These are phyloP conservation scores for Chrysina gloriosa DNA, from an alignment of 2,888 invertebrate species.

Conservation along the genomic window DNA sequence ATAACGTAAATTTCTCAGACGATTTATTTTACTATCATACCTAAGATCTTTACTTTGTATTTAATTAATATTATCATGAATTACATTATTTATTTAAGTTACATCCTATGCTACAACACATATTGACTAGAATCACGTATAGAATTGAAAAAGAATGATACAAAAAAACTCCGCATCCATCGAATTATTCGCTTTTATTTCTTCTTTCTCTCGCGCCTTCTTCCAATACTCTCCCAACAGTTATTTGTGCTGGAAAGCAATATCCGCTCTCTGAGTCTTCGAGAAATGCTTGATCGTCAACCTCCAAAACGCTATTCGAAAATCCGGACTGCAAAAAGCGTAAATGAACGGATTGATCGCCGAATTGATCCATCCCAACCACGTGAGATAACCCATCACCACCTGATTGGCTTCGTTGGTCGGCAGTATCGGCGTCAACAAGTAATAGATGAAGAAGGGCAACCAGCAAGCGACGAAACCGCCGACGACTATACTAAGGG, in stretches of 20 bases:
- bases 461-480: conserved; percentile 91
- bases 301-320: conserved; percentile 87
- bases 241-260: conserved; percentile 62
- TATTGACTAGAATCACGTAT: conserved; percentile 43
- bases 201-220: neutral
- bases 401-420: conserved; percentile 66
- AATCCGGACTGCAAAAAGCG: conserved; percentile 89
- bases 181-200: neutral
- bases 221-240: neutral
- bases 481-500: conserved; percentile 86
- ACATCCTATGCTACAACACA: conserved; percentile 39
- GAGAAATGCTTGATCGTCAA: conserved; percentile 79
- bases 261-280: conserved; percentile 60
- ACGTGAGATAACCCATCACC: conserved; percentile 81
- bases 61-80: conserved; percentile 5
- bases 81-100: neutral
- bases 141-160: conserved; percentile 23
- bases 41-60: too few relatives aligned
- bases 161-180: conserved; percentile 7
- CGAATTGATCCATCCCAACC: conserved; percentile 92
- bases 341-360: conserved; percentile 93
- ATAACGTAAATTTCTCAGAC: too few relatives aligned
- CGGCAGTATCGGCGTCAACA: conserved; percentile 82
- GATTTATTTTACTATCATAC: too few relatives aligned
- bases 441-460: conserved; percentile 86